Evolutionary conservation across 1,140 invertebrate species (phyloP).

Genomic region (Calycopis cecrops): DNA sequence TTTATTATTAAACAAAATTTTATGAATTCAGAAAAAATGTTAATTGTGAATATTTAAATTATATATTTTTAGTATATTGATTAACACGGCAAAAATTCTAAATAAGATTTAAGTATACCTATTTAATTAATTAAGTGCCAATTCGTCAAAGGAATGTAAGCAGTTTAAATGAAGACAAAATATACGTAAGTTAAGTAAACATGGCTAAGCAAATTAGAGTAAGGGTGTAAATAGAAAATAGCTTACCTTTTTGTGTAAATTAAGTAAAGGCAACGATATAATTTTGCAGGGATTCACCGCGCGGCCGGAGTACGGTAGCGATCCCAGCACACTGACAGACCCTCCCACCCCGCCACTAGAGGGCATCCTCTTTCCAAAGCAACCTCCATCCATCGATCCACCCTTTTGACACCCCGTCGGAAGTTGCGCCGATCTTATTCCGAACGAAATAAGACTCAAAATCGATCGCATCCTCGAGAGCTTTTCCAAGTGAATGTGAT

Average conservation of each 20-base stretch:
- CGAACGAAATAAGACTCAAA: conserved; percentile 22
- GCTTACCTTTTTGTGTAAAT: conserved; percentile 5
- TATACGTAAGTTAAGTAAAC: too few species aligned
- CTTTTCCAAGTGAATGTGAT: conserved; percentile 31
- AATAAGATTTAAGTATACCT: too few species aligned
- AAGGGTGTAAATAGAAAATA: background rate
- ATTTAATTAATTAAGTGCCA: too few species aligned
- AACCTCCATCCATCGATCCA: conserved; percentile 56
- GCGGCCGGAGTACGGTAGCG: conserved; percentile 3
- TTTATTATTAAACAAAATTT: too few species aligned
- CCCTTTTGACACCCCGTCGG: conserved; percentile 32
- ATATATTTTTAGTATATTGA: too few species aligned
- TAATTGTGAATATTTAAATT: too few species aligned
- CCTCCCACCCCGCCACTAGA: conserved; percentile 29
- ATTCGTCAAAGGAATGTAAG: too few species aligned
- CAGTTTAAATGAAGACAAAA: background rate
- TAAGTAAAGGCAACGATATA: conserved; percentile 3
- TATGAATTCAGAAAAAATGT: too few species aligned
- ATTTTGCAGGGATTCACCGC: background rate
- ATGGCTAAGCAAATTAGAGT: too few species aligned
- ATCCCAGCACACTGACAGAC: conserved; percentile 10
- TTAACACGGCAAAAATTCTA: too few species aligned
- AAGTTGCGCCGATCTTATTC: conserved; percentile 21
- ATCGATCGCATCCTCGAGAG: conserved; percentile 17
- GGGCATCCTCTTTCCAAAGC: conserved; percentile 33